phyloP scores from a whole-genome alignment of 2,113 vertebrate genomes.

The Pygoscelis adeliae region DNA sequence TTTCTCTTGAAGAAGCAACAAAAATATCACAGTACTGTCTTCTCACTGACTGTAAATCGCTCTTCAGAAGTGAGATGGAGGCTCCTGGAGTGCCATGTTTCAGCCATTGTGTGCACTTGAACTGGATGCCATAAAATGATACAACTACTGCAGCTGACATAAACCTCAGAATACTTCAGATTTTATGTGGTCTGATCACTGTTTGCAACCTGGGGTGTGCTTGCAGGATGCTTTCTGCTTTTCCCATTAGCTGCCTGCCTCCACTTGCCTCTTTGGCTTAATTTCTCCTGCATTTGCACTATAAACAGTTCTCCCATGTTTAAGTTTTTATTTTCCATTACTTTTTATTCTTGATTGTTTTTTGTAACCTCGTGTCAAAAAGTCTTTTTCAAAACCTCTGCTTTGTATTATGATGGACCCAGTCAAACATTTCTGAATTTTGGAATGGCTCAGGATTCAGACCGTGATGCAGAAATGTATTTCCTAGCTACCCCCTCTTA shows the following conservation, averaged over 20 bases:
- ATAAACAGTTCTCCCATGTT: not conserved
- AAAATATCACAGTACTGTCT: not conserved
- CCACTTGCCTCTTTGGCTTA: not conserved
- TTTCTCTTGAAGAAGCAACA: not conserved
- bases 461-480: not conserved
- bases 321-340: not conserved
- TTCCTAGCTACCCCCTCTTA: not conserved
- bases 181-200: not conserved
- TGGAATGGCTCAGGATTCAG: not conserved
- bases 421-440: not conserved
- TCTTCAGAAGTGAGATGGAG: not conserved
- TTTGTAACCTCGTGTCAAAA: not conserved
- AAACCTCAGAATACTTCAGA: not conserved
- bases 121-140: not conserved
- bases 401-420: not conserved
- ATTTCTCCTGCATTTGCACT: not conserved
- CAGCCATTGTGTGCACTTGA: not conserved
- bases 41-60: not conserved
- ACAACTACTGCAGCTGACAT: not conserved
- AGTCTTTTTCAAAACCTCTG: not conserved
- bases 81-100: not conserved
- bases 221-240: not conserved
- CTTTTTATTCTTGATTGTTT: not conserved
- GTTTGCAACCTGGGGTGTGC: not conserved
- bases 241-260: not conserved